These are phyloP conservation scores for Prorops nasuta DNA, from an alignment of 1,140 invertebrate genomes.

Conservation along the genomic window DNA sequence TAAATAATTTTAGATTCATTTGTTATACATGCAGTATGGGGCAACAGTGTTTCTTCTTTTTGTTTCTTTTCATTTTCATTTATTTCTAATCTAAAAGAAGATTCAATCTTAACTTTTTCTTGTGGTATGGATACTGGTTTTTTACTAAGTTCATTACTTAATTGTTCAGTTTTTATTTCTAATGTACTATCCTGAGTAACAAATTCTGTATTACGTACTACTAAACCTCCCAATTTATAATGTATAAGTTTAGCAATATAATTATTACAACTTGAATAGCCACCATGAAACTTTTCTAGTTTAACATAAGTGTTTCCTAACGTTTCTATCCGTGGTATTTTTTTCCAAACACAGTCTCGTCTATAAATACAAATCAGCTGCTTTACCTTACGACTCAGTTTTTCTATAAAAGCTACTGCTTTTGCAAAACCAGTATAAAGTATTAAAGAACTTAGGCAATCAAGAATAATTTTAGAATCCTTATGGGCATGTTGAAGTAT, in stretches of 20 bases:
- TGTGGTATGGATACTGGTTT: conserved; percentile 1
- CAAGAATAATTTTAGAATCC: conserved; percentile 31
- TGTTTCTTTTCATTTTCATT: conserved; percentile 46
- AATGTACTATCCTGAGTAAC: conserved; percentile 35
- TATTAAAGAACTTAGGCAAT: conserved; percentile 45
- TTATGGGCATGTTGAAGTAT: conserved; percentile 23
- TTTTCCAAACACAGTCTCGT: conserved; percentile 33
- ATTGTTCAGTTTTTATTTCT: conserved; percentile 3
- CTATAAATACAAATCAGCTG: conserved; percentile 47
- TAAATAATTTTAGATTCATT: conserved; percentile 56
- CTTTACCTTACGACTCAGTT: conserved; percentile 28
- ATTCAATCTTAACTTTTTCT: conserved; percentile 21
- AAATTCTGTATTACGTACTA: conserved; percentile 33
- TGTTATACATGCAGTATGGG: conserved; percentile 35
- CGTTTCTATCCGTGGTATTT: conserved; percentile 44
- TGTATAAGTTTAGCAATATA: conserved; percentile 33
- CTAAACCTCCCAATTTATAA: conserved; percentile 34
- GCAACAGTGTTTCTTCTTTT: conserved; percentile 39
- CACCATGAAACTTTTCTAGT: conserved; percentile 24
- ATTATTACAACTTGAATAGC: conserved; percentile 17
- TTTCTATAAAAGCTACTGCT: conserved; percentile 39
- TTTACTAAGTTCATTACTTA: background rate
- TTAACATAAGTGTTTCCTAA: conserved; percentile 44
- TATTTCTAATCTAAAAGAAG: conserved; percentile 48
- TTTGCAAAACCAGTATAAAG: conserved; percentile 35